Evolutionary conservation across 2,888 invertebrate genomes (phyloP).

Genomic region (Cheiracanthium punctorium): DNA sequence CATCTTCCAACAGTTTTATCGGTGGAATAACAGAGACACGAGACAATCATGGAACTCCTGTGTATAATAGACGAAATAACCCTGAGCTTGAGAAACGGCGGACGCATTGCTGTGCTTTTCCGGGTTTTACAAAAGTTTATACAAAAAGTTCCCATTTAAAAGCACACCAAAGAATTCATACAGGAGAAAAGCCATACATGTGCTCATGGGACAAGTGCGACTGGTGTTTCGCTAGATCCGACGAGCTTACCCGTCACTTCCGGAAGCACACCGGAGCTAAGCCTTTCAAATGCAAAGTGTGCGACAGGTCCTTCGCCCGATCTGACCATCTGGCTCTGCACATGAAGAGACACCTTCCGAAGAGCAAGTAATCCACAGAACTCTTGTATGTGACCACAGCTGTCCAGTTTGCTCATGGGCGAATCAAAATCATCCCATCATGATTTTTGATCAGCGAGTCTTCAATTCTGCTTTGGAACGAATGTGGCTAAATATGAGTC

Average conservation of each 20-base stretch:
- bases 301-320: constrained; percentile 80
- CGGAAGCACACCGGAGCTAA: constrained; percentile 81
- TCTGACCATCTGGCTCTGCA: constrained; percentile 80
- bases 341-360: constrained; percentile 85
- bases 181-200: constrained; percentile 80
- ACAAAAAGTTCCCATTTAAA: too few relatives aligned
- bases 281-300: constrained; percentile 80
- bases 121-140: too few relatives aligned
- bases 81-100: constrained; percentile 96
- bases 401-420: neutral
- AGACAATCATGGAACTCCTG: neutral
- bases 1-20: neutral
- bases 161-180: too few relatives aligned
- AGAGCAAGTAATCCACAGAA: constrained; percentile 76
- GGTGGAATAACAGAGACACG: neutral
- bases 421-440: too few relatives aligned
- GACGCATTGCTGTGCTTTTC: constrained; percentile 96
- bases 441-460: too few relatives aligned
- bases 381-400: neutral
- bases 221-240: constrained; percentile 80
- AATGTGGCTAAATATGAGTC: too few relatives aligned
- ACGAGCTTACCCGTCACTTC: constrained; percentile 80
- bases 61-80: constrained; percentile 90
- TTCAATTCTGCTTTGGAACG: too few relatives aligned
- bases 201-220: constrained; percentile 80